Evolutionary conservation across 1,140 invertebrate species (phyloP), one percentile per base, ranked within the genome.

Genomic region (Papilio xuthus): DNA sequence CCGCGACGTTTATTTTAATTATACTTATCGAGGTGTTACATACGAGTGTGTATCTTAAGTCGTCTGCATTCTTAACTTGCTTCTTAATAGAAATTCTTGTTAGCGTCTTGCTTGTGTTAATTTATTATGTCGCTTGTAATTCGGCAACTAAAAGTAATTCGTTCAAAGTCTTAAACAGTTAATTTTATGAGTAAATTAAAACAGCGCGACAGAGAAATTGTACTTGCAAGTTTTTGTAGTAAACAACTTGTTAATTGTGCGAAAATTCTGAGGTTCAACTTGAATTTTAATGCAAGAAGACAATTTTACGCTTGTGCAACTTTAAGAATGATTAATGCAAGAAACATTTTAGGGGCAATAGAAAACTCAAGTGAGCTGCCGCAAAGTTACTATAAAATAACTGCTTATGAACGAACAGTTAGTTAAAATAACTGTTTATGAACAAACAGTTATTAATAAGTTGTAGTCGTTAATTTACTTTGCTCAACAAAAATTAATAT

Each of bases 1-100:
- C 77, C 85, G 79, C 71, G 82, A 81, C 79, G 78, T 88, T 88
- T 84, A 85, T 88, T 89, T 88, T 89, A 91, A 90, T 88, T 86
- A 89, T 86, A 87, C 81, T 88, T 89, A 86, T 89, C 82, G 81
- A 89, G 81, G 80, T 84, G 79, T 81, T 82, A 80, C 77, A 81
- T 78, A 77, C 71, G 80, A 78, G 81, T 82, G 79, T 81, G 76
- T 80, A 56, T 69, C 80, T 83, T 83, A 79, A 79, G 79, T 81
- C 78, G 80, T 83, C 77, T 81, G 78, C 80, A 79, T 80, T 72
- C 79, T 63, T 47, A 63, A 79, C 76, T 80, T 78, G 76, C 79
- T 56, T 76, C 73, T 81, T 73, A 83, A 83, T 82, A 83, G 79
- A 82, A 82, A 82, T 83, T 83, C 79, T 81, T 80, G 83, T 44